phyloP scores from a whole-genome alignment of 2,113 vertebrate species.

The human (Homo sapiens) region GRCh38 chr20:60558001-60558500 shows the following conservation, averaged over 20 bases:
- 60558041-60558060: not conserved
- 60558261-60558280: too few relatives aligned
- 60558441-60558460: not conserved
- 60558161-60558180: not conserved
- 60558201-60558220: not conserved
- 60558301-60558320: rapidly evolving
- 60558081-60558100: too few relatives aligned
- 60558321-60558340: not conserved
- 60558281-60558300: not conserved
- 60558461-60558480: rapidly evolving
- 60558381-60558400: not conserved
- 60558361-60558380: too few relatives aligned
- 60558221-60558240: not conserved
- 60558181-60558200: not conserved
- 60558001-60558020: too few relatives aligned
- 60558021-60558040: too few relatives aligned
- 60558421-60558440: rapidly evolving
- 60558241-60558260: not conserved
- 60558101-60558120: too few relatives aligned
- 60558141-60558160: not conserved
- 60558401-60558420: rapidly evolving
- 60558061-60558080: too few relatives aligned
- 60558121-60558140: too few relatives aligned
- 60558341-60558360: rapidly evolving
- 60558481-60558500: rapidly evolving